Evolutionary conservation across 2,113 vertebrate species (phyloP).

Genomic region (Sinocyclocheilus maitianheensis): DNA sequence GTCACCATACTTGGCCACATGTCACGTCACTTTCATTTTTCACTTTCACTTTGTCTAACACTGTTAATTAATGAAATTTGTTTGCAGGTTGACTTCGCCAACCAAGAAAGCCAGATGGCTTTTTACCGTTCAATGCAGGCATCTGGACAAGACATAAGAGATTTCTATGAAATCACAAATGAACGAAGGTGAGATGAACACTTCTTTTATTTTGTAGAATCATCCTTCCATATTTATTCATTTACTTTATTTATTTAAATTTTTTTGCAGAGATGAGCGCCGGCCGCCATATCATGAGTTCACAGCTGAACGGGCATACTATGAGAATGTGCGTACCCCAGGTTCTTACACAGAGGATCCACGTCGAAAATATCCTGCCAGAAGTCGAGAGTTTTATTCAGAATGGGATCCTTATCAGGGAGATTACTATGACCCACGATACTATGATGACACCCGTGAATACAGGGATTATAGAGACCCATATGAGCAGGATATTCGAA

Average conservation of each 20-base stretch:
- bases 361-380: constrained; percentile 88
- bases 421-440: constrained; percentile 94
- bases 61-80: neutral
- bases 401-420: constrained; percentile 97
- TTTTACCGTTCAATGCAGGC: constrained; percentile 99
- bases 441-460: constrained; percentile 93
- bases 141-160: constrained; percentile 96
- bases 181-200: constrained; percentile 84
- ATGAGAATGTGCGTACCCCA: constrained; percentile 87
- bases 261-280: constrained; percentile 86
- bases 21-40: too few species aligned
- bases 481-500: constrained; percentile 95
- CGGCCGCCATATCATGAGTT: constrained; percentile 89
- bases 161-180: constrained; percentile 93
- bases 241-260: neutral
- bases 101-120: constrained; percentile 96
- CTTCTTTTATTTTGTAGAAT: neutral
- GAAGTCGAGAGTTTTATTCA: constrained; percentile 90
- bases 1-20: too few species aligned
- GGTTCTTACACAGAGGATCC: constrained; percentile 90
- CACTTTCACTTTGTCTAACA: neutral
- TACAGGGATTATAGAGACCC: constrained; percentile 95
- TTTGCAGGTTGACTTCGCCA: constrained; percentile 94
- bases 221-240: neutral
- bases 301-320: constrained; percentile 88